Evolutionary conservation across 2,113 vertebrate species (phyloP), one percentile per base, ranked within the genome.

Genomic region (Azemiops feae): DNA sequence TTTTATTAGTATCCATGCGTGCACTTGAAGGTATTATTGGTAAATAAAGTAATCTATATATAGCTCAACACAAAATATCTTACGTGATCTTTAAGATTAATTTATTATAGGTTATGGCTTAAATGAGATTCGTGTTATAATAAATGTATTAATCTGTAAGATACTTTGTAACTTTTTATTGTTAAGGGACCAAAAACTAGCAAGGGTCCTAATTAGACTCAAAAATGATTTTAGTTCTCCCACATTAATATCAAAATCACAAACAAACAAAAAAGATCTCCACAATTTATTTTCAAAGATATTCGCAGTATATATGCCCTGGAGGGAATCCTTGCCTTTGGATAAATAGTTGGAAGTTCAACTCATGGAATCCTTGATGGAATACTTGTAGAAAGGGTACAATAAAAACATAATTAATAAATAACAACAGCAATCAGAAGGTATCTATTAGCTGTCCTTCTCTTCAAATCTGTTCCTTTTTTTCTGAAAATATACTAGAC

Each of bases 11-110:
- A 92, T 52, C 23, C 52, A 23, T 30, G 39, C 39, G 45, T 89
- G 25, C 87, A 92, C 89, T 81, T 81, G 27, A 69, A 57, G 27
- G 10, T 30, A 23, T 74, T n/a, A 30, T 92, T 95, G 89, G 85
- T 93, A 87, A 94, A 91, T 25, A 94, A 58, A 27, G 89, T 9
- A 34, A 27, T 34, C 3, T 20, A 88, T n/a, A 45, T 94, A 94
- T 90, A 69, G 47, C 57, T 47, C 30, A 90, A 90, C 7, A 90
- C 39, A 54, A 55, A 54, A 43, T 47, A 45, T 69, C 4, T 69
- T 20, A 8, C 27, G 20, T 45, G 14, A 69, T 45, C 89, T 52
- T 90, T 50, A 64, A 90, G 58, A 69, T 47, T 90, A 43, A 89
- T 34, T 69, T 69, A 52, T n/a, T 64, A 69, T 52, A 64, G 43